Conservation (phyloP, 64 coral and sea anemone genomes). For the Acropora tenuis region DNA sequence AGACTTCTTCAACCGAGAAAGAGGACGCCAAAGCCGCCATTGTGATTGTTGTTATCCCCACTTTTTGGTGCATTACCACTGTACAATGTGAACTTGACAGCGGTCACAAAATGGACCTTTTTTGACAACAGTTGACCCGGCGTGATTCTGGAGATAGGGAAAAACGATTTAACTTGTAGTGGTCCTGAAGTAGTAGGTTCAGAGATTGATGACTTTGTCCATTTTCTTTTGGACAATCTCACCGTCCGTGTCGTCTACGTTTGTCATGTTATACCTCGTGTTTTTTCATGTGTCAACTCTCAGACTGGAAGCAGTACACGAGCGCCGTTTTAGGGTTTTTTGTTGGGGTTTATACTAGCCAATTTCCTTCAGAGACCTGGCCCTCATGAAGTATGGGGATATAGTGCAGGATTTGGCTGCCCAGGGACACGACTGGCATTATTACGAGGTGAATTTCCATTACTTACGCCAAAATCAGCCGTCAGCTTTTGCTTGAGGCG, state of each 20-base stretch:
- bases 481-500: slow-evolving; percentile 15
- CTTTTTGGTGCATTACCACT: background rate
- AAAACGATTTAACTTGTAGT: no score
- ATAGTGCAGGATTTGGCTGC: slow-evolving; percentile 49
- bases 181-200: no score
- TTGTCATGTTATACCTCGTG: no score
- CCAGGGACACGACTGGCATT: slow-evolving; percentile 52
- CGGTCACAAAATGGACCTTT: slow-evolving; percentile 14
- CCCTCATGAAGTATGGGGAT: slow-evolving; percentile 49
- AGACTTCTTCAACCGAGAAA: background rate
- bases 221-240: no score
- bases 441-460: slow-evolving; percentile 62
- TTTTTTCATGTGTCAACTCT: no score
- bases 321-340: no score
- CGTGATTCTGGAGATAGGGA: background rate
- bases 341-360: slow-evolving; percentile 42
- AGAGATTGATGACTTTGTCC: no score
- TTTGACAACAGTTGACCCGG: slow-evolving; percentile 2
- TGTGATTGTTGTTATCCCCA: background rate
- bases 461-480: slow-evolving; percentile 20
- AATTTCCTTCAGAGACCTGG: slow-evolving; percentile 24
- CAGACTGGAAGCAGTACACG: no score
- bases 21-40: background rate
- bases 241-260: no score
- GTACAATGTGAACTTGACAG: background rate